Evolutionary conservation across 2,113 vertebrate species (phyloP), one percentile per base, ranked within the genome.

Genomic region (Zapornia atra): DNA sequence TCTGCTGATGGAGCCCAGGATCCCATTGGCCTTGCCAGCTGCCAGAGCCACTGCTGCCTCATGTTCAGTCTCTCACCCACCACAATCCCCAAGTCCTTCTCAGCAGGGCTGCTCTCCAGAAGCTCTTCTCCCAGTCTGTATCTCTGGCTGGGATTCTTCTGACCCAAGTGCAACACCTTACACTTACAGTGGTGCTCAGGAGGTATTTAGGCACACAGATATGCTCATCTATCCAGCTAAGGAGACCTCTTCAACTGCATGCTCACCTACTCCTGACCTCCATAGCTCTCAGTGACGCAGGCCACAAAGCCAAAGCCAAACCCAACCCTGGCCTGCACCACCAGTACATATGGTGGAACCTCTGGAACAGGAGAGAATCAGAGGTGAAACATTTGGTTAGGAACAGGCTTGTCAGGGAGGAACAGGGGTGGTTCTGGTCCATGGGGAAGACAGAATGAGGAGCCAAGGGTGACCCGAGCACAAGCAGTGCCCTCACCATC

Each of bases 271-370:
- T 63, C 34, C 79, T 28, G 34, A 11, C 18, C 31, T 46, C 15
- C 7, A 11, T 17, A 64, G 44, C 40, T 78, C 25, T 57, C 31
- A 80, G 24, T 13, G 6, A 18, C 0, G 1, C 25, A 28, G 22
- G 33, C 3, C 1, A 46, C 9, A 5, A 56, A 79, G 9, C 26
- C 9, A 5, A 56, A 79, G 9, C 26, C 40, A 54, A 61, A 11
- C 40, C 25, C n/a, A 9, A 6, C 5, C 14, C 50, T 46, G 38
- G 0, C 8, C 22, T 34, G 4, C 2, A 4, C 3, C 2, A 0
- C 4, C 1, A 0, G n/a, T 34, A 7, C 44, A 15, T 20, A 2
- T 1, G 19, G 25, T 46, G 24, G n/a, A 20, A 26, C 38, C 14
- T 16, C 12, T 5, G 57, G 42, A 68, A 42, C 36, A 71, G 42